Conservation (phyloP, 53 echinoderm and acorn worm species). For the Actinopyga echinites region DNA sequence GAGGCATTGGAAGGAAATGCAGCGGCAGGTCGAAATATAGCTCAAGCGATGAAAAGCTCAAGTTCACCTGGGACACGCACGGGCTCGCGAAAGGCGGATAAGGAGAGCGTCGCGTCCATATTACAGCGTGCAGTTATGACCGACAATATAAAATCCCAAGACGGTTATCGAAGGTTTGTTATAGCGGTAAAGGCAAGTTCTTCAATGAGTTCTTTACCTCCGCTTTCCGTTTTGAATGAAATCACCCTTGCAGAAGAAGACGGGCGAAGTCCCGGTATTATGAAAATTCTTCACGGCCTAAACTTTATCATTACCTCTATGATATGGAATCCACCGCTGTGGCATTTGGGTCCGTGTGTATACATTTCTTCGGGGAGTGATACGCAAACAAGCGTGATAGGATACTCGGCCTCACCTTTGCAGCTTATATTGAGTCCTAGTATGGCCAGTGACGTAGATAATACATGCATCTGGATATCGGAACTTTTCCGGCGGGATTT, state of each 20-base stretch:
- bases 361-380: constrained; percentile 12
- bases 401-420: not conserved
- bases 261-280: not conserved
- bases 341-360: not conserved
- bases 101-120: not conserved
- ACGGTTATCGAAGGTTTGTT: not conserved
- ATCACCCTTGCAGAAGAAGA: constrained; percentile 6
- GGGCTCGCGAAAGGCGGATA: not conserved
- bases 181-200: not conserved
- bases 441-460: not conserved
- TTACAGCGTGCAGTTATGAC: not conserved
- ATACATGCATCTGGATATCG: not conserved
- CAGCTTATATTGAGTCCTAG: not conserved
- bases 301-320: not conserved
- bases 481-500: not conserved
- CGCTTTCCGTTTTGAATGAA: not conserved
- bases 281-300: not conserved
- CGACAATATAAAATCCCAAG: not conserved
- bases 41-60: too few species aligned
- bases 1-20: too few species aligned
- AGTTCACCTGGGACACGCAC: not conserved
- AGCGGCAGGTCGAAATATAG: too few species aligned
- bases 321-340: not conserved
- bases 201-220: not conserved
- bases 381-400: not conserved